Base-by-base conservation (phyloP, 2,797 vertebrate genomes). In the Synanceia verrucosa region DNA sequence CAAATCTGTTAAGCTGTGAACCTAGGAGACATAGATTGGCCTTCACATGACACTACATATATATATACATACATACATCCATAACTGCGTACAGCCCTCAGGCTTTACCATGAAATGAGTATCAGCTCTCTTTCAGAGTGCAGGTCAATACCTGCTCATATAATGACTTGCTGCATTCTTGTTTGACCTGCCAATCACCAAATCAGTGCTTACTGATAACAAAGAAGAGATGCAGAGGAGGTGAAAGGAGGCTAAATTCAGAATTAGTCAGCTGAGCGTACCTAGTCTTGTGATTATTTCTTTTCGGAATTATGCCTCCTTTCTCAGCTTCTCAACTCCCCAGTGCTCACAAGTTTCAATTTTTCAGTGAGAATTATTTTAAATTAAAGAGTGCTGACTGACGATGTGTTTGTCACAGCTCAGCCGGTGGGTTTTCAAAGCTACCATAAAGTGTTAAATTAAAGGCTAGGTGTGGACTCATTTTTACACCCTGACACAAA, bases 1-100 rank as follows among this genome's bases (percentile, higher is more conserved):
- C 68, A 89, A 91, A 93, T 91, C 85, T 90, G 88, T 90, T 93
- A 81, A 89, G 87, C 83, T 73, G 73, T 74, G 82, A 89, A 86
- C 86, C 84, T 83, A 16, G 51, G 77, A 82, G 77, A 87, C 78
- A 76, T 50, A 41, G 70, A 86, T 75, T 79, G 82, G 76, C 66
- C 67, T 81, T 58, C 56, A 51, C 73, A 81, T 81, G 83, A 80
- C 82, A 75, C 73, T n/a, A 34, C 74, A 72, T 36, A 67, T 78
- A 58, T 52, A 48, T 55, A 13, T 19, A 43, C 44, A 8, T 43
- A 43, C 41, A 43, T 43, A n/a, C 41, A n/a, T n/a, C n/a, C n/a
- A n/a, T n/a, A n/a, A n/a, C n/a, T n/a, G n/a, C n/a, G n/a, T n/a
- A 60, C 28, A 19, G 24, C 33, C 37, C 44, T 37, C n/a, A 11